phyloP scores from a whole-genome alignment of 1,140 invertebrate genomes.

The Drosophila sulfurigaster region DNA sequence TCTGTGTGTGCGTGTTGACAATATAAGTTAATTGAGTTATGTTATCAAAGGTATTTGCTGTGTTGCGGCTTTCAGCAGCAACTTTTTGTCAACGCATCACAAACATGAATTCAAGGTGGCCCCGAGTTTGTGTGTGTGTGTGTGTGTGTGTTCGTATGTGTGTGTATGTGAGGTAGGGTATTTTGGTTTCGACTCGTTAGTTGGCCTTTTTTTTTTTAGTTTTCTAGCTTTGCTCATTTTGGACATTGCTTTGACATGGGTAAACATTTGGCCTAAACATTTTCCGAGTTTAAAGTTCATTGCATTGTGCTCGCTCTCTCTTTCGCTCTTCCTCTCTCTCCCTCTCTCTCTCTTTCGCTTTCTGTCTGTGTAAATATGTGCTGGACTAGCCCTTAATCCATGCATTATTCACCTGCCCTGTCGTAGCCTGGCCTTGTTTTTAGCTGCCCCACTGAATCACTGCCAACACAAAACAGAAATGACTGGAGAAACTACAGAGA shows the following conservation, averaged over 20 bases:
- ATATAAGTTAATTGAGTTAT: slow-evolving; percentile 35
- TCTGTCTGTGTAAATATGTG: neutral
- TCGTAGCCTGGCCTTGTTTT: slow-evolving; percentile 58
- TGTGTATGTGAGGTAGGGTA: slow-evolving; percentile 13
- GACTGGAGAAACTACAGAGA: neutral
- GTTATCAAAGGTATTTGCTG: slow-evolving; percentile 26
- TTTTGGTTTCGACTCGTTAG: slow-evolving; percentile 7
- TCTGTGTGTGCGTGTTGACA: slow-evolving; percentile 15
- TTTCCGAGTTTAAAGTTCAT: slow-evolving; percentile 66
- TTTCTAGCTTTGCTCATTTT: slow-evolving; percentile 45
- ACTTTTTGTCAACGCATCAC: neutral
- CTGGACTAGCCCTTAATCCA: slow-evolving; percentile 23
- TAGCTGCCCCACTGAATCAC: slow-evolving; percentile 36
- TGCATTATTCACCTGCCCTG: slow-evolving; percentile 46
- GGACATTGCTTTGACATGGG: slow-evolving; percentile 57
- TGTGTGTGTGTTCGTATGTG: neutral
- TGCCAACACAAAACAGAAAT: slow-evolving; percentile 13
- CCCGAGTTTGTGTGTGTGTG: neutral
- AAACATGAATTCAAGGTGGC: neutral
- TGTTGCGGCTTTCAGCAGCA: slow-evolving; percentile 23
- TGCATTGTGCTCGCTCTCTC: slow-evolving; percentile 35
- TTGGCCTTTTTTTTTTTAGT: slow-evolving; percentile 33
- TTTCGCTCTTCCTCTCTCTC: no score
- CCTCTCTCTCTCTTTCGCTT: neutral
- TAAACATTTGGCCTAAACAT: slow-evolving; percentile 64